A percentile compares a stretch with the other conserved stretches of the same genome.
Conservation (phyloP, 2,797 vertebrate genomes). For the Gallinago nigripennis region DNA sequence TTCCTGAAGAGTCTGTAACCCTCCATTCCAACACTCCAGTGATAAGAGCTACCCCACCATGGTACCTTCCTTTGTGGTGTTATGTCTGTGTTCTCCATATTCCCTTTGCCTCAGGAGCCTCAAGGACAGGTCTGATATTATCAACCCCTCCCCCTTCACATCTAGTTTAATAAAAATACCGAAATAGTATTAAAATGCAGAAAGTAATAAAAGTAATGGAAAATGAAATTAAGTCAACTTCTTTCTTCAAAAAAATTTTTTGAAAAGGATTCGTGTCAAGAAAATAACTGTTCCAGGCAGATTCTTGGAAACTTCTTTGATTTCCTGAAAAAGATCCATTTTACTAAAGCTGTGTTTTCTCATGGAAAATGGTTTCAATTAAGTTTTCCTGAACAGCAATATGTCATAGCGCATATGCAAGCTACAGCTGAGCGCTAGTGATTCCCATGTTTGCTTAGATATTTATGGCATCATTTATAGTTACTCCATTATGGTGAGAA, state of each 20-base stretch:
- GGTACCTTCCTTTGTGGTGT: no score
- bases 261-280: background rate
- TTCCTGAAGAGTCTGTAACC: no score
- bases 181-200: background rate
- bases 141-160: no score
- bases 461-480: slow-evolving; percentile 49
- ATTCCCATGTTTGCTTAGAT: slow-evolving; percentile 60
- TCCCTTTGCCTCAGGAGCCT: no score
- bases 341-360: slow-evolving; percentile 46
- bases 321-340: slow-evolving; percentile 33
- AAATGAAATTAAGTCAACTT: background rate
- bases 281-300: background rate
- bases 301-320: slow-evolving; percentile 28
- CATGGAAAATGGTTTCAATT: slow-evolving; percentile 50
- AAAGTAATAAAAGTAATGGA: background rate
- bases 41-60: no score
- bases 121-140: no score
- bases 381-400: slow-evolving; percentile 53
- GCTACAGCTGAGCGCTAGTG: slow-evolving; percentile 32
- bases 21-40: no score
- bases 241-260: background rate
- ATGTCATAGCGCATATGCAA: slow-evolving; percentile 57
- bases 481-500: slow-evolving; percentile 29
- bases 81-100: no score
- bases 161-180: no score